Evolutionary conservation across 2,888 invertebrate genomes (phyloP), one percentile per base, ranked within the genome.

Genomic region (Eupithecia exiguata): DNA sequence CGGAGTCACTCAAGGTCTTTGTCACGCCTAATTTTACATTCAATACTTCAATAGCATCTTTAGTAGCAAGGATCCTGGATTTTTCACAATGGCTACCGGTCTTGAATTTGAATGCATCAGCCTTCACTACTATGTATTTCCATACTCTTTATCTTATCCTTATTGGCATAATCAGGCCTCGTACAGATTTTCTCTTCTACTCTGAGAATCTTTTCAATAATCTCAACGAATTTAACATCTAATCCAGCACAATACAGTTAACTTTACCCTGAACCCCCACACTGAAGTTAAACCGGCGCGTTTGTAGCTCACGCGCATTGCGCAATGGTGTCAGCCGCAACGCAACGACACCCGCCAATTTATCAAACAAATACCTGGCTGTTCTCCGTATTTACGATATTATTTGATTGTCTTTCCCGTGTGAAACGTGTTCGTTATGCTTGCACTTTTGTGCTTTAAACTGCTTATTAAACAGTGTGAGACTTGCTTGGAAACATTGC

Each of bases 281-380:
- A 61, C 16, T 70, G 43, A 49, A 69, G 81, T 79, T 81, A 76
- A 49, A 35, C 63, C 65, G 68, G 40, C 46, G 68, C 79, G 81
- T 83, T 83, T 87, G 82, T 84, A 84, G 83, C 83, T 83, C 85
- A 84, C 83, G 83, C 83, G 84, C 82, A 80, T 84, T 85, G 82
- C 82, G 81, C 83, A 86, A 86, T 61, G 70, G 35, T 74, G 78
- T 69, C 80, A 78, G 80, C 82, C 80, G 81, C 85, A 87, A 38
- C 53, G 70, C 85, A 87, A 38, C 53, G 70, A 87, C 88, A 87
- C 86, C 83, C 73, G 78, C 84, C 85, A 83, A 88, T 89, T 87
- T 88, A 89, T 89, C 86, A 88, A 84, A 84, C 81, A 84, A 84
- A 74, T 82, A 83, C 79, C 79, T 82, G 84, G 81, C 84, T 84